Evolutionary conservation across 1,140 invertebrate species (phyloP).

Genomic region (Octopus sinensis): DNA sequence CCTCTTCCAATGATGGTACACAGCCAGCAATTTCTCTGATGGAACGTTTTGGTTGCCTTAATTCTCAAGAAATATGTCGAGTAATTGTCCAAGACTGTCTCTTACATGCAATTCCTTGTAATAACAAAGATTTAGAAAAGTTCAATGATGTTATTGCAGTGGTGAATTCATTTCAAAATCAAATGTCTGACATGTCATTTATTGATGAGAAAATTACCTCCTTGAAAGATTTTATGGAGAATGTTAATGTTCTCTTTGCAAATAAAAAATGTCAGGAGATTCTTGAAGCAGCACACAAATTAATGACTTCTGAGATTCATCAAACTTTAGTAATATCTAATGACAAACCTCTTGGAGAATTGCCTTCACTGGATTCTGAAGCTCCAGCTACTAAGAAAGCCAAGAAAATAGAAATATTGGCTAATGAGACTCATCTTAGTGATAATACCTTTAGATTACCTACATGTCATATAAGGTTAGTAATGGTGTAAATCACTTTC

Average conservation of each 20-base stretch:
- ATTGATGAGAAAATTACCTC: slow-evolving; percentile 56
- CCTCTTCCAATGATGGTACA: slow-evolving; percentile 37
- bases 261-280: slow-evolving; percentile 75
- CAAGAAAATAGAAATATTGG: slow-evolving; percentile 32
- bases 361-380: slow-evolving; percentile 28
- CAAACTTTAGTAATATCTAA: slow-evolving; percentile 66
- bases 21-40: slow-evolving; percentile 63
- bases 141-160: slow-evolving; percentile 67
- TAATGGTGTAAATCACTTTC: background rate
- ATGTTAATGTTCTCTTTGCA: slow-evolving; percentile 76
- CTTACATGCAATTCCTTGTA: slow-evolving; percentile 72
- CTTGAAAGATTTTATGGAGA: slow-evolving; percentile 69
- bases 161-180: slow-evolving; percentile 68
- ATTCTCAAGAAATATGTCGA: slow-evolving; percentile 66
- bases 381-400: slow-evolving; percentile 28
- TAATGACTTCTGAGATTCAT: slow-evolving; percentile 80
- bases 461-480: slow-evolving; percentile 67
- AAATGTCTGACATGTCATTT: slow-evolving; percentile 59
- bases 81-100: slow-evolving; percentile 73
- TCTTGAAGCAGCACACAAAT: slow-evolving; percentile 67
- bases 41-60: slow-evolving; percentile 63
- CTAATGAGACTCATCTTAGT: slow-evolving; percentile 39
- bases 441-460: slow-evolving; percentile 52
- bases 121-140: slow-evolving; percentile 67
- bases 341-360: slow-evolving; percentile 38